A percentile compares a stretch with the other conserved stretches of the same genome.
phyloP scores from a whole-genome alignment of 2,888 invertebrate genomes.

The Volucella bombylans region DNA sequence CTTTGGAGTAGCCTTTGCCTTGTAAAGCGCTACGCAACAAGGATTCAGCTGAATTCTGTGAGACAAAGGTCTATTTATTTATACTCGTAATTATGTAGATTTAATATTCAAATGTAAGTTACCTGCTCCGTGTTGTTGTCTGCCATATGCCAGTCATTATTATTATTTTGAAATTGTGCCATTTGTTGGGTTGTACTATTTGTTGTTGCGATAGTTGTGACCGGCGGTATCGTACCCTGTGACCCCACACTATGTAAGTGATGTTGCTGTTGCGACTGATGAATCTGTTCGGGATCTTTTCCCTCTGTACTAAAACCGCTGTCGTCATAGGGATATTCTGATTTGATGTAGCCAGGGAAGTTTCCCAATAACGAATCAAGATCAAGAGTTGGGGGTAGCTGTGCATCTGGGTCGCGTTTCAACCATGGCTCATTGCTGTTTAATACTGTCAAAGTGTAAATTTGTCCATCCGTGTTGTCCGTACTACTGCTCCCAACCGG shows the following conservation, averaged over 20 bases:
- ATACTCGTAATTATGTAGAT: not conserved
- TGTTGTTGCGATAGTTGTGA: constrained; percentile 70
- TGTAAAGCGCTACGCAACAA: constrained; percentile 91
- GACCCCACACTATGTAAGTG: constrained; percentile 77
- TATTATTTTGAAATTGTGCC: constrained; percentile 86
- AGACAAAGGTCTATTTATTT: not conserved
- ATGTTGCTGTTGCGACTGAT: constrained; percentile 69
- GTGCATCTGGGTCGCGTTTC: constrained; percentile 85
- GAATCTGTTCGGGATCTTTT: constrained; percentile 83
- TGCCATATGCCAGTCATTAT: constrained; percentile 92
- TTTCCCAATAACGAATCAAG: constrained; percentile 91
- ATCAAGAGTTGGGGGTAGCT: constrained; percentile 86
- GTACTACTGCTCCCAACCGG: constrained; percentile 78
- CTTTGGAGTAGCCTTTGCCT: constrained; percentile 86
- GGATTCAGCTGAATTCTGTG: constrained; percentile 86
- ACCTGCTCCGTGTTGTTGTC: constrained; percentile 86
- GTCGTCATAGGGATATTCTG: constrained; percentile 90
- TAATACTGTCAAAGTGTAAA: constrained; percentile 93
- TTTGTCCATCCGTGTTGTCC: constrained; percentile 88
- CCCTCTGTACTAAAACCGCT: constrained; percentile 87
- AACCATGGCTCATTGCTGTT: constrained; percentile 89
- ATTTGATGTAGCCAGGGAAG: constrained; percentile 87
- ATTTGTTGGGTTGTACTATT: constrained; percentile 82
- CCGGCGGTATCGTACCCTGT: constrained; percentile 74
- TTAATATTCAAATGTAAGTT: constrained; percentile 15